A percentile compares a stretch with the other conserved stretches of the same genome.
Conservation (phyloP, 2,113 vertebrate genomes). For the Perca schrenkii region DNA sequence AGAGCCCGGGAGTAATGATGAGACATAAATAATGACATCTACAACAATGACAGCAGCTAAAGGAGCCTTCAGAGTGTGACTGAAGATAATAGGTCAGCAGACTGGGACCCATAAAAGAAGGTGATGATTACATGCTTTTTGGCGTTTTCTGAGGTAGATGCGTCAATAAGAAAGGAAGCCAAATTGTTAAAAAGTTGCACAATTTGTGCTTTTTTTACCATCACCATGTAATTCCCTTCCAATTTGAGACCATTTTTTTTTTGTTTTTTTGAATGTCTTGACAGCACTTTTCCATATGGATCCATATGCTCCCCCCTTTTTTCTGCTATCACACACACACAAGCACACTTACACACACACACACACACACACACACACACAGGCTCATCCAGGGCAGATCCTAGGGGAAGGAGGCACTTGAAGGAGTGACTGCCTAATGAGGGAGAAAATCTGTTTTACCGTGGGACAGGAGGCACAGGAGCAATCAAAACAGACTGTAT, state of each 20-base stretch:
- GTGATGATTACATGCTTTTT: slow-evolving; percentile 16
- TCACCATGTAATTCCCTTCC: slow-evolving; percentile 12
- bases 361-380: slow-evolving; percentile 3
- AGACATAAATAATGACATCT: slow-evolving; percentile 55
- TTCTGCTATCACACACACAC: background rate
- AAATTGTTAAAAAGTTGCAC: slow-evolving; percentile 10
- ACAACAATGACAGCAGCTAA: slow-evolving; percentile 64
- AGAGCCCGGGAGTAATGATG: slow-evolving; percentile 42
- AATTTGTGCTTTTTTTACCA: background rate
- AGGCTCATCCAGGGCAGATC: slow-evolving; percentile 67
- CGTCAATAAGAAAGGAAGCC: background rate
- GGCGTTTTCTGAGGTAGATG: background rate
- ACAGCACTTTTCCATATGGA: slow-evolving; percentile 31
- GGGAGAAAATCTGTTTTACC: slow-evolving; percentile 81
- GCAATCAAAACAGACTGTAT: slow-evolving; percentile 80
- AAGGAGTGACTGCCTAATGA: slow-evolving; percentile 83
- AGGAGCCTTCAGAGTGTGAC: slow-evolving; percentile 58
- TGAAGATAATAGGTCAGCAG: slow-evolving; percentile 52
- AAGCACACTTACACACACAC: background rate
- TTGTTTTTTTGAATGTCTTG: slow-evolving; percentile 7
- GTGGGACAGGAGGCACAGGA: slow-evolving; percentile 70
- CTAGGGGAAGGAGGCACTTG: slow-evolving; percentile 75
- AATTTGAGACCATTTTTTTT: background rate
- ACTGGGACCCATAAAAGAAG: slow-evolving; percentile 30
- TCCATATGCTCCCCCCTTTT: slow-evolving; percentile 26